A percentile compares a stretch with the other conserved stretches of the same genome.
These are phyloP conservation scores for Anthophora plumipes DNA, from an alignment of 2,888 invertebrate species.

Conservation along the genomic window DNA sequence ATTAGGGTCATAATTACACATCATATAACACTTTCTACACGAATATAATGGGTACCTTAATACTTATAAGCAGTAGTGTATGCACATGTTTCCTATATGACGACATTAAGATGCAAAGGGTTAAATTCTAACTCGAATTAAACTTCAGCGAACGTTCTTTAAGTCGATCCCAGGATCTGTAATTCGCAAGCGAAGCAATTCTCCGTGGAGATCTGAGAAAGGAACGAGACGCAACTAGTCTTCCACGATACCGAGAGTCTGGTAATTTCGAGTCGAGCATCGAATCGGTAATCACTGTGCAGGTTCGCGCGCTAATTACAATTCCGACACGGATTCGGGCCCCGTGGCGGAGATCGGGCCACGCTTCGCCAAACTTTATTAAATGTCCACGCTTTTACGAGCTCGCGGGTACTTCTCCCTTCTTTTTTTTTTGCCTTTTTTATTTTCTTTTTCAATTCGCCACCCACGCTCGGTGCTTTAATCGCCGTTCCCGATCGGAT, in stretches of 20 bases:
- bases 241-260: neutral
- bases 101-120: no score
- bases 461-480: conserved; percentile 46
- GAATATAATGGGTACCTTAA: no score
- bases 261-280: conserved; percentile 35
- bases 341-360: conserved; percentile 25
- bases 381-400: conserved; percentile 65
- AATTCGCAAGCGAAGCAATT: conserved; percentile 26
- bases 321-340: conserved; percentile 39
- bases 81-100: no score
- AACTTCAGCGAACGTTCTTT: neutral
- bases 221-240: neutral
- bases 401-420: conserved; percentile 2
- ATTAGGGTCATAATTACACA: no score
- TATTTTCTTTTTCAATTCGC: conserved; percentile 20
- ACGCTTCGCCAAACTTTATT: conserved; percentile 63
- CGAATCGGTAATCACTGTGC: conserved; percentile 44
- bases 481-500: conserved; percentile 55
- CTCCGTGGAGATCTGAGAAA: neutral
- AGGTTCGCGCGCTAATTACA: conserved; percentile 60
- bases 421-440: neutral
- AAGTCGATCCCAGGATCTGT: neutral
- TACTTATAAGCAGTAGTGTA: no score
- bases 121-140: neutral
- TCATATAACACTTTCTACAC: no score